phyloP scores from a whole-genome alignment of 30 jellyfish, hydroid and myxozoan genomes.

The Rhopilema esculentum region DNA sequence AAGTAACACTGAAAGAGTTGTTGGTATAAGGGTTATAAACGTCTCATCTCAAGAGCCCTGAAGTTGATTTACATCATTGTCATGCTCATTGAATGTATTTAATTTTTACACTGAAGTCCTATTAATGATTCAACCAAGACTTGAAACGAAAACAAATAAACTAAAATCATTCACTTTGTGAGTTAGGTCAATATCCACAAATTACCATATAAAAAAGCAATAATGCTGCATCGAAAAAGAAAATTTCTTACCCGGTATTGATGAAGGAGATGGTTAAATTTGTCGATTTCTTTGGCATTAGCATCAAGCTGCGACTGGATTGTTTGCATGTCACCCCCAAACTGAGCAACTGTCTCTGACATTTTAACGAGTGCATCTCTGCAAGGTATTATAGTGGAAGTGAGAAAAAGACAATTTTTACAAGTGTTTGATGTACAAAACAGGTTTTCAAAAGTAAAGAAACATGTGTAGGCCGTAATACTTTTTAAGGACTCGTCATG shows the following conservation, averaged over 20 bases:
- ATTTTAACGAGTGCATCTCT: constrained; percentile 96
- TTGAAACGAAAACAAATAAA: too few species aligned
- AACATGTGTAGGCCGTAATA: too few species aligned
- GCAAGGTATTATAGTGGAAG: constrained; percentile 16
- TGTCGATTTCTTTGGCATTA: constrained; percentile 82
- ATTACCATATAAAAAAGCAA: too few species aligned
- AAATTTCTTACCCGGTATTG: constrained; percentile 78
- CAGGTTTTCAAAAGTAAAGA: neutral
- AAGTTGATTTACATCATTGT: too few species aligned
- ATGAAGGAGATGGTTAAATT: constrained; percentile 57
- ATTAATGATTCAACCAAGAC: too few species aligned
- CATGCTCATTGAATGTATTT: too few species aligned
- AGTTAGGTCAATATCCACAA: too few species aligned
- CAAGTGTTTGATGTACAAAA: neutral
- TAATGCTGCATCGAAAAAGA: too few species aligned
- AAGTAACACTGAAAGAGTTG: constrained; percentile 76
- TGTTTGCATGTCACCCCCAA: constrained; percentile 93
- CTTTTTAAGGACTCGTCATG: too few species aligned
- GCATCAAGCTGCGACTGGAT: constrained; percentile 91
- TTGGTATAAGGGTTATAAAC: neutral
- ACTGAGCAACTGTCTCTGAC: constrained; percentile 89
- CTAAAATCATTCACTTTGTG: too few species aligned
- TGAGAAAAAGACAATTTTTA: neutral
- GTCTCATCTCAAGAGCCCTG: neutral
- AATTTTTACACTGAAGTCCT: too few species aligned